Conservation (phyloP, 1,140 invertebrate species). For the Drosophila lacertosa region DNA sequence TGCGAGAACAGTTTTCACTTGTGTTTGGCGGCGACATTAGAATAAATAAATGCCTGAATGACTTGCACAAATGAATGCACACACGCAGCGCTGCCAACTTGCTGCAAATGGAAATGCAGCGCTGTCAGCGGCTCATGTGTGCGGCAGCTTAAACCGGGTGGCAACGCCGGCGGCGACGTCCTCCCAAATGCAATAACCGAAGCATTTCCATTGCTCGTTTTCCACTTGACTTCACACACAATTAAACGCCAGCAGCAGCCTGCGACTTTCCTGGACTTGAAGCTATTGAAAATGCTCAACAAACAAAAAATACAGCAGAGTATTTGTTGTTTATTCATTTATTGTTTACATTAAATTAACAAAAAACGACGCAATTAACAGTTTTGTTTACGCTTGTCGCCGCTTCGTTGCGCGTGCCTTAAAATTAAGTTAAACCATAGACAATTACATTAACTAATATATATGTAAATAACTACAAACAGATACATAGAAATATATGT, state of each 20-base stretch:
- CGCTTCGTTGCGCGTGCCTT: constrained; percentile 21
- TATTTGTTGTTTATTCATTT: constrained; percentile 33
- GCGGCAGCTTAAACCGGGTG: no score
- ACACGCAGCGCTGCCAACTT: constrained; percentile 37
- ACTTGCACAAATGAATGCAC: constrained; percentile 60
- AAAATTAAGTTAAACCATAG: constrained; percentile 23
- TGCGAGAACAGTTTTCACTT: no score
- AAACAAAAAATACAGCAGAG: constrained; percentile 1
- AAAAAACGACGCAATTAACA: constrained; percentile 35
- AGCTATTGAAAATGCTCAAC: background rate
- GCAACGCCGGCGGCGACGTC: constrained; percentile 3
- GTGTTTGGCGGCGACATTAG: constrained; percentile 28
- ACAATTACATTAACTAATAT: constrained; percentile 30
- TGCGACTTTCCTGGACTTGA: constrained; percentile 5
- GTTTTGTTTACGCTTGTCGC: constrained; percentile 32
- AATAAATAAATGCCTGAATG: constrained; percentile 68
- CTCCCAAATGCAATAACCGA: constrained; percentile 14
- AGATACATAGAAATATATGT: constrained; percentile 7
- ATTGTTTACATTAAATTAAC: constrained; percentile 42
- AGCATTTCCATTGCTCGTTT: constrained; percentile 65
- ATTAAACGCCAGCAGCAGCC: constrained; percentile 52
- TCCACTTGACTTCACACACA: constrained; percentile 52
- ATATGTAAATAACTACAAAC: constrained; percentile 1
- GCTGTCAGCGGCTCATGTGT: constrained; percentile 5
- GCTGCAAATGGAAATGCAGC: constrained; percentile 12